These are phyloP conservation scores for Zaprionus davidi DNA, from an alignment of 1,140 invertebrate genomes.

Conservation along the genomic window DNA sequence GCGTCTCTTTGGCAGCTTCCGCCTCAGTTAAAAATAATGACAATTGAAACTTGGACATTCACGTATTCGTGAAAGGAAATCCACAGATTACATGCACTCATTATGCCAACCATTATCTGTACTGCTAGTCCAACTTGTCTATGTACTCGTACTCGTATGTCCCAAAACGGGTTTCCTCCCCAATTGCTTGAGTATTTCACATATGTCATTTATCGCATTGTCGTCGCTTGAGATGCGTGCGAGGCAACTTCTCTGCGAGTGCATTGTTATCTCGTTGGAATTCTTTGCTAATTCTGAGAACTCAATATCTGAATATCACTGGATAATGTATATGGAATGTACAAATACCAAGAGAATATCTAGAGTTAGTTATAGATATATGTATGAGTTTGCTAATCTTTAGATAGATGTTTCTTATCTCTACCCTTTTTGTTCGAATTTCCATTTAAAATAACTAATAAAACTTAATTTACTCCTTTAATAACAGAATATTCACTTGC, in stretches of 20 bases:
- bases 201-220: conserved; percentile 7
- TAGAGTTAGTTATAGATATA: no score
- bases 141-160: background rate
- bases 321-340: background rate
- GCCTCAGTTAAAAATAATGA: conserved; percentile 78
- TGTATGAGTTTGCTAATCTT: no score
- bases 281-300: background rate
- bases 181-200: background rate
- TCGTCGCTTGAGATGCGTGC: background rate
- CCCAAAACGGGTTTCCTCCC: conserved; percentile 4
- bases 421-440: no score
- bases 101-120: conserved; percentile 43
- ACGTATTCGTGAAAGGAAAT: conserved; percentile 47
- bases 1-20: conserved; percentile 56
- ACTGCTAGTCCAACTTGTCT: conserved; percentile 14
- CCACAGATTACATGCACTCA: conserved; percentile 51
- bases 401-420: no score
- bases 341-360: no score
- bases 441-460: no score
- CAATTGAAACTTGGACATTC: conserved; percentile 69
- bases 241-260: background rate
- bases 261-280: background rate
- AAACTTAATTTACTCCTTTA: no score
- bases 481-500: no score
- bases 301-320: background rate